A percentile compares a stretch with the other conserved stretches of the same genome.
phyloP scores from a whole-genome alignment of 2,113 vertebrate genomes.

The Heterochromis multidens region DNA sequence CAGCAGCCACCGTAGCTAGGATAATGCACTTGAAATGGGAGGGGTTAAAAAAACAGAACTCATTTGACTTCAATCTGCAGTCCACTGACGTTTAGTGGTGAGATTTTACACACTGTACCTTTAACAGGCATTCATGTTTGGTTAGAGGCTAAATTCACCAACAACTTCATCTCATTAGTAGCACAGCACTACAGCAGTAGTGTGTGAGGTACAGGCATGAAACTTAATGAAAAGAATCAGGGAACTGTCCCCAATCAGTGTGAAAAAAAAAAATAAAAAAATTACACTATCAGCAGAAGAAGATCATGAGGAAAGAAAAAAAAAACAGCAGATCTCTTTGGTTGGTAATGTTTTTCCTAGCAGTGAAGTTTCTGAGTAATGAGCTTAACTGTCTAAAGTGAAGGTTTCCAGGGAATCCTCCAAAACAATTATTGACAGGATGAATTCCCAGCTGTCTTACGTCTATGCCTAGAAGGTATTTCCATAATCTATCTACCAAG shows the following conservation, averaged over 20 bases:
- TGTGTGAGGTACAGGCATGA: not conserved
- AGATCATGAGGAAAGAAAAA: not conserved
- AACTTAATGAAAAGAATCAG: fast-evolving
- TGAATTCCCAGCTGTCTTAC: fast-evolving
- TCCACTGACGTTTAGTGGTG: too few relatives aligned
- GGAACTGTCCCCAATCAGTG: not conserved
- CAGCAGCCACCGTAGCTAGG: too few relatives aligned
- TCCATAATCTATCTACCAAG: not conserved
- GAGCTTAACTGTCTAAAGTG: not conserved
- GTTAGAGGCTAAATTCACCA: not conserved
- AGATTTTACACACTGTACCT: too few relatives aligned
- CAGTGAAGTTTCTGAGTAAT: not conserved
- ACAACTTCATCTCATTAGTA: not conserved
- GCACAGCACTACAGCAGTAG: not conserved
- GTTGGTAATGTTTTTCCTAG: not conserved
- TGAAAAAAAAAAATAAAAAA: not conserved
- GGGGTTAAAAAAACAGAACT: too few relatives aligned
- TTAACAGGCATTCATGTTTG: too few relatives aligned
- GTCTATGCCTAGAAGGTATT: not conserved
- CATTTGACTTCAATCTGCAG: too few relatives aligned
- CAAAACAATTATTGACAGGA: not conserved
- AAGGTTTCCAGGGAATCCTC: not conserved
- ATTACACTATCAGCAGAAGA: not conserved
- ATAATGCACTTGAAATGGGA: too few relatives aligned
- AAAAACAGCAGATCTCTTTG: not conserved